A percentile compares a stretch with the other conserved stretches of the same genome.
These are phyloP conservation scores for Drosophila phalerata DNA, from an alignment of 2,888 invertebrate genomes.

Conservation along the genomic window DNA sequence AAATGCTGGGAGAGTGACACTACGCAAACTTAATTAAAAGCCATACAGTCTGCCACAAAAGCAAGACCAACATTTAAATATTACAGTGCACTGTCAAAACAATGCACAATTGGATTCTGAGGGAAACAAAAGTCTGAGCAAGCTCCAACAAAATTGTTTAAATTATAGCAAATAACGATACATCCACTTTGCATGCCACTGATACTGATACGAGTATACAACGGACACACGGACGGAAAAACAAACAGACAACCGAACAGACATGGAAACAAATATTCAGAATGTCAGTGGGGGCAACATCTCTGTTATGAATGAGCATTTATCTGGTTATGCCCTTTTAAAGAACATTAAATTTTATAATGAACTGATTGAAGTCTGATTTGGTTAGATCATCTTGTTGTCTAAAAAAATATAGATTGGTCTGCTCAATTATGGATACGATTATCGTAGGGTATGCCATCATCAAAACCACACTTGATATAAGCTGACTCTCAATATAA, in stretches of 20 bases:
- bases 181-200: constrained; percentile 49
- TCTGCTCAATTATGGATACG: not conserved
- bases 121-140: constrained; percentile 26
- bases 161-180: constrained; percentile 46
- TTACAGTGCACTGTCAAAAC: constrained; percentile 51
- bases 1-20: constrained; percentile 19
- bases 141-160: constrained; percentile 42
- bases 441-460: constrained; percentile 2
- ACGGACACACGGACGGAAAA: constrained; percentile 37
- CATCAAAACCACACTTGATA: not conserved
- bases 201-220: constrained; percentile 61
- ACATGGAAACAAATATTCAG: constrained; percentile 25
- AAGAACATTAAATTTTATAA: not conserved
- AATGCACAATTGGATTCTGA: constrained; percentile 29
- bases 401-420: too few relatives aligned
- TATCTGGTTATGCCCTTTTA: constrained; percentile 13
- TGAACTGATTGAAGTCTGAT: not conserved
- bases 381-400: not conserved
- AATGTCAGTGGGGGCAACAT: constrained; percentile 10
- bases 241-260: constrained; percentile 3
- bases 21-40: constrained; percentile 67
- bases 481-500: not conserved
- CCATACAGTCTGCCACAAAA: constrained; percentile 36
- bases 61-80: constrained; percentile 54
- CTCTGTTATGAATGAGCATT: constrained; percentile 7